Evolutionary conservation across 2,797 vertebrate genomes (phyloP).

Genomic region (Malacoctenus gilli): DNA sequence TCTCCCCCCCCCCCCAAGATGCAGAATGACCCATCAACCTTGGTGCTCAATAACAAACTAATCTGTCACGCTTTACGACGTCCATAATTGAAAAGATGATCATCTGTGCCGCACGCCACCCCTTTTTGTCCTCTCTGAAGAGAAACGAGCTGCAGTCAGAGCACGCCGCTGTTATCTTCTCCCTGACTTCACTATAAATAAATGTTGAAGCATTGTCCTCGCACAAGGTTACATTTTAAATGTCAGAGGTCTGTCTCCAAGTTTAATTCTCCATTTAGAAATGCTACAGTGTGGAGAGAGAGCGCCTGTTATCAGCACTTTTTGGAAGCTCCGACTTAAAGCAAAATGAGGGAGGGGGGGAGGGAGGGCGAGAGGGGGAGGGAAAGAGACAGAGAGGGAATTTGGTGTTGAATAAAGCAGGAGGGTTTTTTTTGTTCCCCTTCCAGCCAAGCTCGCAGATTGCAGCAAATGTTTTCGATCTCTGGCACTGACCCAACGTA

Average conservation of each 20-base stretch:
- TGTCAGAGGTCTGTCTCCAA: slow-evolving; percentile 58
- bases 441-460: slow-evolving; percentile 45
- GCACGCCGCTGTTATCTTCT: slow-evolving; percentile 28
- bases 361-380: not conserved
- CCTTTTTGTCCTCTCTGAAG: slow-evolving; percentile 37
- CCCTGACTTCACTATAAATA: slow-evolving; percentile 54
- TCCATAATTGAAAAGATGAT: slow-evolving; percentile 65
- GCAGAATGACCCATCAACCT: slow-evolving; percentile 28
- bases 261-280: slow-evolving; percentile 66
- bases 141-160: slow-evolving; percentile 33
- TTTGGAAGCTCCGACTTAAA: slow-evolving; percentile 32
- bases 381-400: slow-evolving; percentile 3
- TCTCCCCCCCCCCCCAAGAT: slow-evolving; percentile 12
- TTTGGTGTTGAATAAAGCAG: slow-evolving; percentile 45
- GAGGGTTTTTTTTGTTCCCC: slow-evolving; percentile 23
- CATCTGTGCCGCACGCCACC: slow-evolving; percentile 28
- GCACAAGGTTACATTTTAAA: slow-evolving; percentile 64
- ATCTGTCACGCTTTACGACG: slow-evolving; percentile 49
- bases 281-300: slow-evolving; percentile 32
- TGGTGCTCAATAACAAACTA: slow-evolving; percentile 22
- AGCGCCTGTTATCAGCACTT: slow-evolving; percentile 53
- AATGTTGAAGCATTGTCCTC: slow-evolving; percentile 55
- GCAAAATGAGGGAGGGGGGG: slow-evolving; percentile 26
- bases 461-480: slow-evolving; percentile 62
- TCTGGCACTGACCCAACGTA: slow-evolving; percentile 64